Evolutionary conservation across 2,797 vertebrate genomes (phyloP).

Genomic region (Acanthurus tractus): DNA sequence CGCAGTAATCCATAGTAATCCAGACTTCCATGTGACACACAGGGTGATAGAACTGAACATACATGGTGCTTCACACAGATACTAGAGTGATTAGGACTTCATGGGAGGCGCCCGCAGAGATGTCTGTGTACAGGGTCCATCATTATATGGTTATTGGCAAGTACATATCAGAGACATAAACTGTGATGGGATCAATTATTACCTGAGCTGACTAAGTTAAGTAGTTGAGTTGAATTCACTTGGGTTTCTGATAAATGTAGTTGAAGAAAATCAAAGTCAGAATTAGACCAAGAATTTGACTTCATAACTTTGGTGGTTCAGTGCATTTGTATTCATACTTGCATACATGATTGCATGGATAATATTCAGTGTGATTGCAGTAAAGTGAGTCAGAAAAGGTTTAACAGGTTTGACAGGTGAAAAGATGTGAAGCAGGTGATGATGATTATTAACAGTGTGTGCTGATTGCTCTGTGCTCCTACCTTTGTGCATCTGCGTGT

Average conservation of each 20-base stretch:
- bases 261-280: slow-evolving; percentile 13
- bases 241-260: not conserved
- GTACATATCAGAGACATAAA: not conserved
- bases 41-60: too few relatives aligned
- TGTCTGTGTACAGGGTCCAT: not conserved
- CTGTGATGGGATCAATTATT: not conserved
- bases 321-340: not conserved
- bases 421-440: slow-evolving; percentile 34
- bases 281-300: not conserved
- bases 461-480: slow-evolving; percentile 70
- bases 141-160: not conserved
- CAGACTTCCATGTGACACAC: too few relatives aligned
- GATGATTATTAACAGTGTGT: slow-evolving; percentile 45
- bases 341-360: slow-evolving; percentile 4
- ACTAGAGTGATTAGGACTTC: too few relatives aligned
- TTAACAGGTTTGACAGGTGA: slow-evolving; percentile 12
- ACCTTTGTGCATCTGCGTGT: slow-evolving; percentile 71
- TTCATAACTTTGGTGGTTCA: too few relatives aligned
- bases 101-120: too few relatives aligned
- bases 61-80: too few relatives aligned
- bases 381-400: not conserved
- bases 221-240: not conserved
- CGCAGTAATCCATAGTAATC: too few relatives aligned
- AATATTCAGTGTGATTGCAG: not conserved
- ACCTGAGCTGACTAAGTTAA: not conserved